Evolutionary conservation across 2,113 vertebrate genomes (phyloP), one percentile per base, ranked within the genome.

Genomic region (Myotis lucifugus): DNA sequence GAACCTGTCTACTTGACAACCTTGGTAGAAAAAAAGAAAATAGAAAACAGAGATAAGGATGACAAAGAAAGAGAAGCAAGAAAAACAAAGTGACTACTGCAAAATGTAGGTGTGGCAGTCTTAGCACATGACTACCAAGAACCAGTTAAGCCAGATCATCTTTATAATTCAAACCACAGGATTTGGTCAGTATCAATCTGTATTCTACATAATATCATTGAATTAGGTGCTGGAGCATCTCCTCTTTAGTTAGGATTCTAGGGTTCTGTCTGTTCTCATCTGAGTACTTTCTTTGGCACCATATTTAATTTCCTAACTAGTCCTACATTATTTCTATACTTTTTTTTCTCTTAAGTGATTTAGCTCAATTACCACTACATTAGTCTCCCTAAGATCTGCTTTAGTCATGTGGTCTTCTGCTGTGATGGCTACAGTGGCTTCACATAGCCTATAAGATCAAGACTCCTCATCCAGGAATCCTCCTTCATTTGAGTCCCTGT

Each of bases 41-140:
- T 46, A 87, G 27, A 95, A 93, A 94, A 34, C 8, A 93, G 67
- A 86, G 25, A 34, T 79, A 90, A 89, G 37, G 59, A 32, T 83
- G n/a, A 19, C 40, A 86, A 32, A 59, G 19, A 76, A 1, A 67
- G n/a, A 64, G 29, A 34, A 56, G 6, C 32, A n/a, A 10, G 32
- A 67, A 40, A 87, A 87, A 5, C 15, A 69, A 42, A 50, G 29
- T 9, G n/a, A 73, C 1, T n/a, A 11, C 19, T 13, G 2, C 4
- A n/a, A 15, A 66, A 72, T 61, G 84, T 46, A 52, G 8, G 8
- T 88, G 84, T 48, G 48, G 6, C 83, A 87, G 50, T 6, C 40
- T 79, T 91, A 37, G 13, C 37, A 46, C 21, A 88, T 83, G 42
- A 88, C 4, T 6, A 8, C 1, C 7, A 73, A 61, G 12, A 6